These are phyloP conservation scores for Rhynchonema sp. DNA, from an alignment of 2,888 invertebrate genomes.

Conservation along the genomic window DNA sequence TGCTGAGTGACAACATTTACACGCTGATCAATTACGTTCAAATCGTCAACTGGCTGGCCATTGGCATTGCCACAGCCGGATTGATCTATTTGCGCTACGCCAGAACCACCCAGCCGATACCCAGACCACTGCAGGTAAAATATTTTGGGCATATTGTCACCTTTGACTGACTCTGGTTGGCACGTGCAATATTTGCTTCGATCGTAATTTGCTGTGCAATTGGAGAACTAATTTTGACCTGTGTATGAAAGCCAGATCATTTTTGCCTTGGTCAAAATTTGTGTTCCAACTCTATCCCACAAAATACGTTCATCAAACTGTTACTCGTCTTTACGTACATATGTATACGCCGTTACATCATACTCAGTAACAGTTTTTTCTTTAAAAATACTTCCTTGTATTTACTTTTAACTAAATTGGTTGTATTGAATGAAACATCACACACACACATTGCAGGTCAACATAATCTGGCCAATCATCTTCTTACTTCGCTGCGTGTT, in stretches of 20 bases:
- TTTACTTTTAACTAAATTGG: not conserved
- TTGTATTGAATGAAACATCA: not conserved
- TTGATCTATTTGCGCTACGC: constrained; percentile 66
- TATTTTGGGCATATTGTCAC: too few relatives aligned
- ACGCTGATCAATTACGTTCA: constrained; percentile 83
- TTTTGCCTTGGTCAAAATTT: too few relatives aligned
- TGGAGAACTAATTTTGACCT: too few relatives aligned
- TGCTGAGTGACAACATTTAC: constrained; percentile 69
- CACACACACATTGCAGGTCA: constrained; percentile 11
- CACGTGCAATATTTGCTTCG: too few relatives aligned
- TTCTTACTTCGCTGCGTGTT: constrained; percentile 19
- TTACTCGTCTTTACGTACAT: too few relatives aligned
- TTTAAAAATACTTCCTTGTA: not conserved
- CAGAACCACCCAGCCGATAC: constrained; percentile 13
- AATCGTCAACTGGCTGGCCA: constrained; percentile 34
- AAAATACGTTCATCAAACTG: too few relatives aligned
- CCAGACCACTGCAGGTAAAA: constrained; percentile 12
- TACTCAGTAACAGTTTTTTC: too few relatives aligned
- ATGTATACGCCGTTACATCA: too few relatives aligned
- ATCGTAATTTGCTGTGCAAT: too few relatives aligned
- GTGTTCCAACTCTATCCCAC: too few relatives aligned
- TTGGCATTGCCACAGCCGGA: constrained; percentile 71
- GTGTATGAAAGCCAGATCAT: too few relatives aligned
- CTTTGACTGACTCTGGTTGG: too few relatives aligned
- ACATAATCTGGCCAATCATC: constrained; percentile 15